phyloP scores from a whole-genome alignment of 2,113 vertebrate species.

The Sporophila hypoxantha region DNA sequence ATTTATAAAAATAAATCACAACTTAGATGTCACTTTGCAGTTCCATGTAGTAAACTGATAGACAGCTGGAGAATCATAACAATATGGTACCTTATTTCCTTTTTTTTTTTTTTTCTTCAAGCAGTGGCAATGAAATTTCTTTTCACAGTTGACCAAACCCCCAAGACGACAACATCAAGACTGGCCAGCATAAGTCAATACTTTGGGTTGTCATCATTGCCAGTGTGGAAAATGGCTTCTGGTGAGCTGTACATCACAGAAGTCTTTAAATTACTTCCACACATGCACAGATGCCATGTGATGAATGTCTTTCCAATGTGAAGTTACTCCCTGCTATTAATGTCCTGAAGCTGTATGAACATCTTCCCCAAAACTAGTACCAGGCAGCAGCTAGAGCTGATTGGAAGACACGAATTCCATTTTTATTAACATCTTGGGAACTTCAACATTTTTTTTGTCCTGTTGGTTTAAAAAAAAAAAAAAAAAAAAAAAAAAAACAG shows the following conservation, averaged over 20 bases:
- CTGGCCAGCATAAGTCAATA: background rate
- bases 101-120: background rate
- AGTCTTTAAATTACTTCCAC: background rate
- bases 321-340: background rate
- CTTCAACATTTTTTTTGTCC: background rate
- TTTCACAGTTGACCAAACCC: background rate
- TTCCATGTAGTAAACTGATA: background rate
- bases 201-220: background rate
- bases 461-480: background rate
- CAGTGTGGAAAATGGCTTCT: background rate
- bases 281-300: background rate
- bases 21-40: background rate
- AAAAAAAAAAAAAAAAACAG: background rate
- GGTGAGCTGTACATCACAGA: background rate
- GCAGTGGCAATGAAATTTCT: background rate
- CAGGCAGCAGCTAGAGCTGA: background rate
- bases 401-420: background rate
- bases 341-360: background rate
- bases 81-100: background rate
- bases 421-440: background rate
- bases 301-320: background rate
- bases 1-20: slow-evolving; percentile 15
- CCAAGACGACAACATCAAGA: background rate
- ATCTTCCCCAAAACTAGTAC: background rate
- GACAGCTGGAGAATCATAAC: background rate